Evolutionary conservation across 1,140 invertebrate genomes (phyloP).

Genomic region (Agrilus planipennis): DNA sequence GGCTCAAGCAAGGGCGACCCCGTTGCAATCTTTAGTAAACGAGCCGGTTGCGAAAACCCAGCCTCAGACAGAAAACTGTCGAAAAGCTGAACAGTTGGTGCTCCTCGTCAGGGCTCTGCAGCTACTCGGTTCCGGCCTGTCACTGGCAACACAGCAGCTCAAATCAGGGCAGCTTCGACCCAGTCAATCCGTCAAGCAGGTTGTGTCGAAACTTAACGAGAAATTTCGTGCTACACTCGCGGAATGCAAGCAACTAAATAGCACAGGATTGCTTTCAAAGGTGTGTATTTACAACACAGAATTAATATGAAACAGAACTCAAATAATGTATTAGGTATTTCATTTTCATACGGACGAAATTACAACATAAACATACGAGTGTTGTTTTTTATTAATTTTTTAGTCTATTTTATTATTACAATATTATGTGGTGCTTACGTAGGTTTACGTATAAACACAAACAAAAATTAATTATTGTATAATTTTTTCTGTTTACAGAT

Average conservation of each 20-base stretch:
- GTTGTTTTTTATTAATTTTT: no score
- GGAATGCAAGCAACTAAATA: conserved; percentile 81
- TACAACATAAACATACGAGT: no score
- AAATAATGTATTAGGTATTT: no score
- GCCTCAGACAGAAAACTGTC: conserved; percentile 31
- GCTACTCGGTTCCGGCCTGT: conserved; percentile 82
- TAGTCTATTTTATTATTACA: no score
- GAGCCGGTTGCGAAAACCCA: conserved; percentile 32
- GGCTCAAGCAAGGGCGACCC: conserved; percentile 62
- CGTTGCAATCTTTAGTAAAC: conserved; percentile 46
- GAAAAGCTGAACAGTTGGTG: conserved; percentile 79
- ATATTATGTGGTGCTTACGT: no score
- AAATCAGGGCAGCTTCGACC: conserved; percentile 73
- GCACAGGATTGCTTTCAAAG: conserved; percentile 56
- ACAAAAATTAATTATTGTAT: no score
- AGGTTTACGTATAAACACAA: no score
- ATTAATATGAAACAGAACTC: no score
- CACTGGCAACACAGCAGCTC: conserved; percentile 80
- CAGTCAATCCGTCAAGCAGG: conserved; percentile 79
- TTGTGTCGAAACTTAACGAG: conserved; percentile 75
- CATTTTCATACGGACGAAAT: no score
- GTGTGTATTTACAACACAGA: no score
- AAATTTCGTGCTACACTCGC: conserved; percentile 78
- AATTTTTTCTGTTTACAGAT: no score
- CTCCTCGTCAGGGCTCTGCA: conserved; percentile 81